Base-by-base conservation (phyloP, 2,888 invertebrate species). In the Pseudanteris insignis region DNA sequence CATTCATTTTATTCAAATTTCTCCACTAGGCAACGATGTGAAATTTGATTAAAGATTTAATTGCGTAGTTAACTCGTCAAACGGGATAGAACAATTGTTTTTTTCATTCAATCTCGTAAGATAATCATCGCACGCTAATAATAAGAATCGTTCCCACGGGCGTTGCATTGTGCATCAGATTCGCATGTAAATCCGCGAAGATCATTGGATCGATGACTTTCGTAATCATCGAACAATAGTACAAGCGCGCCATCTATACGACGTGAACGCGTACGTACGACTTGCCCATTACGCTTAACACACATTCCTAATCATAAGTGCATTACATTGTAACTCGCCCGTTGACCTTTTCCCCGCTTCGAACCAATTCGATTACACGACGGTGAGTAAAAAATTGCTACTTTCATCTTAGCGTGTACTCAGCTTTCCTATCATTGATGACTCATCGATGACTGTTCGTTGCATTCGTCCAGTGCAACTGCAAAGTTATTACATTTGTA, bases 61-160 rank as follows among this genome's bases (percentile, higher is more conserved):
- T 54, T 54, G 53, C 34, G 12, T 46, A n/a, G n/a, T n/a, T 34
- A 40, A 44, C 38, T 54, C 33, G 25, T 3, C 37, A n/a, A 44
- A 25, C 32, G 25, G 1, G 33, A 37, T 32, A 18, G n/a, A 32
- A 38, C 44, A 32, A 30, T 43, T 28, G 9, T 0, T 8, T 21
- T 51, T 51, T 51, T 43, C 36, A n/a, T n/a, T n/a, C n/a, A n/a
- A n/a, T n/a, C n/a, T 9, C 26, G 33, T 14, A 18, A 43, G 46
- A 54, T 54, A 33, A 46, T 12, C 4, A 54, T 44, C 54, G 32
- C n/a, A 18, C 10, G 9, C 25, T 21, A 41, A 41, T 48, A 57
- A 57, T 29, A 58, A 37, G 57, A 50, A 44, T 58, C 37, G 37
- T 58, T 50, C 57, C 44, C 57, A 58, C 57, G 47, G 37, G n/a